phyloP scores from a whole-genome alignment of 2,113 vertebrate species.

The Poecilia latipinna region DNA sequence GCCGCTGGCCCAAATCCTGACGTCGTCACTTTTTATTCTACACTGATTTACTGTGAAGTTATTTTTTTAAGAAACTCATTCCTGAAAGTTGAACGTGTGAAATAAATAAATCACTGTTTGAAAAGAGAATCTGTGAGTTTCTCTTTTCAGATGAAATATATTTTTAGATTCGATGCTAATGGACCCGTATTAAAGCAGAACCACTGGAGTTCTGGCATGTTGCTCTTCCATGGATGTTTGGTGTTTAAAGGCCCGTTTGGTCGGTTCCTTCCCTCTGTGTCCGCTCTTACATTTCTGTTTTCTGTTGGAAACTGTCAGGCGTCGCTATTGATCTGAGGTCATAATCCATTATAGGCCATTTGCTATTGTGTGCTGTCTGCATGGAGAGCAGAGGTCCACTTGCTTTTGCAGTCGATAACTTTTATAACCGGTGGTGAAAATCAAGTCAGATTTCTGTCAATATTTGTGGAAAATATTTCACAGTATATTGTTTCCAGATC shows the following conservation, averaged over 20 bases:
- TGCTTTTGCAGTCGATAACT: conserved; percentile 48
- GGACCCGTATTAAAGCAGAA: not conserved
- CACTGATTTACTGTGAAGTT: too few species aligned
- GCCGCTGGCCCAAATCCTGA: too few species aligned
- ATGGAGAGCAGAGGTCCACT: conserved; percentile 20
- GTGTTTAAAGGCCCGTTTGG: not conserved
- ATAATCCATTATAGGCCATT: conserved; percentile 40
- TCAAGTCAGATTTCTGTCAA: conserved; percentile 44
- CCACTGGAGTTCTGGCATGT: not conserved
- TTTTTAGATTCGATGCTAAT: not conserved
- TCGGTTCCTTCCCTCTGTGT: too few species aligned
- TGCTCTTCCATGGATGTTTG: not conserved
- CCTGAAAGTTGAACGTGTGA: too few species aligned
- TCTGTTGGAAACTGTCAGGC: conserved; percentile 24
- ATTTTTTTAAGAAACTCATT: too few species aligned
- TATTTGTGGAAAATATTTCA: conserved; percentile 45
- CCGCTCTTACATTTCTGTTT: not conserved
- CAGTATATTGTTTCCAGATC: conserved; percentile 31
- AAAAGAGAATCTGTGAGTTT: not conserved
- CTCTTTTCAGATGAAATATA: not conserved
- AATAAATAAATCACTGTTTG: not conserved
- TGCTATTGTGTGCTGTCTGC: conserved; percentile 36
- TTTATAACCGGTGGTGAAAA: conserved; percentile 35
- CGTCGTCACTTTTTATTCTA: too few species aligned
- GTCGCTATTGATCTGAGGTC: conserved; percentile 44